Conservation (phyloP, 2,797 vertebrate species). For the Sebastiscus albofasciatus region DNA sequence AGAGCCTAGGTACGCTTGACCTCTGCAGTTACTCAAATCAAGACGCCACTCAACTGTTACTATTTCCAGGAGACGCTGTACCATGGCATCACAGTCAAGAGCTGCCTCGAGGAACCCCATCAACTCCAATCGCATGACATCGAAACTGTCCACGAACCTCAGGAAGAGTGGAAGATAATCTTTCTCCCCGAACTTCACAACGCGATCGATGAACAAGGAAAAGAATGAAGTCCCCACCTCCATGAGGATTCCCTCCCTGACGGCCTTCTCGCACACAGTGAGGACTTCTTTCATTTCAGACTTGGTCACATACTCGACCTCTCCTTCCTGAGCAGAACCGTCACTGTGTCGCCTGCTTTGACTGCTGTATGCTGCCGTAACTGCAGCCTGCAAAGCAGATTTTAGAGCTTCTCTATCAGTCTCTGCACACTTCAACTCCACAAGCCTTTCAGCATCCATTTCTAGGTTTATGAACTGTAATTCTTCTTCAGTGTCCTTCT, state of each 20-base stretch:
- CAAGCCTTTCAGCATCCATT: constrained; percentile 82
- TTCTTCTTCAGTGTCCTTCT: constrained; percentile 82
- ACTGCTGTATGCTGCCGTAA: constrained; percentile 77
- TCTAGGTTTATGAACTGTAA: constrained; percentile 78
- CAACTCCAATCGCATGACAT: constrained; percentile 85
- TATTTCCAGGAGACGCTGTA: constrained; percentile 76
- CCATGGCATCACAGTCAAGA: constrained; percentile 81
- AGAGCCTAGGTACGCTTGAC: constrained; percentile 86
- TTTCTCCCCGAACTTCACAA: constrained; percentile 77
- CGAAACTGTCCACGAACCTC: constrained; percentile 86
- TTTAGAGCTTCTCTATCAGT: constrained; percentile 84
- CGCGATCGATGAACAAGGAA: constrained; percentile 85
- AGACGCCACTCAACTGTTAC: constrained; percentile 82
- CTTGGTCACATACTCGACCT: constrained; percentile 85
- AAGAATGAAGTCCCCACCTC: constrained; percentile 85
- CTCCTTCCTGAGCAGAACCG: constrained; percentile 70
- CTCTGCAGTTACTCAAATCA: constrained; percentile 84
- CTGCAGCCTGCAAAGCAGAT: constrained; percentile 79
- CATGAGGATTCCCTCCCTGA: constrained; percentile 80
- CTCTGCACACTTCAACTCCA: constrained; percentile 81
- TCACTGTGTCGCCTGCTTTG: constrained; percentile 65
- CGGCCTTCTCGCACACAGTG: constrained; percentile 82
- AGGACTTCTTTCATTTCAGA: constrained; percentile 88
- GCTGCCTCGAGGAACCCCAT: constrained; percentile 83
- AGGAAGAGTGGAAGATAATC: constrained; percentile 84